These are phyloP conservation scores for Lasioglossum figueresi DNA, from an alignment of 2,888 invertebrate species.

Conservation along the genomic window DNA sequence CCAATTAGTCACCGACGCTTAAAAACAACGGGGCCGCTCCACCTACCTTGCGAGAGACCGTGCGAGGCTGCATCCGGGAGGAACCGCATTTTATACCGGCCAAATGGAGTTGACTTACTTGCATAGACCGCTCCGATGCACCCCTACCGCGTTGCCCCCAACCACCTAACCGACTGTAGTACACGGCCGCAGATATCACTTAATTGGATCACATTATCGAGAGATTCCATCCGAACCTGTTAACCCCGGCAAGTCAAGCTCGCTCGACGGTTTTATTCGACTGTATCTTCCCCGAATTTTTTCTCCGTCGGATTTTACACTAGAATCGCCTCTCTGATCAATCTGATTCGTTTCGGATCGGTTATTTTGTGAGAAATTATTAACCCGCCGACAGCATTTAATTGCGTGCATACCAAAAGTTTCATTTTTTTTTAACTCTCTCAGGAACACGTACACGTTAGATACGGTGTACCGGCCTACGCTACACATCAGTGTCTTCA, in stretches of 20 bases:
- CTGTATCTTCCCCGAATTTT: neutral
- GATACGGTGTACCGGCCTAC: neutral
- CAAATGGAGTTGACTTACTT: constrained; percentile 62
- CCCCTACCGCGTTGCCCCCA: constrained; percentile 21
- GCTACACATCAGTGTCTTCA: neutral
- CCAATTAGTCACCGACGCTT: constrained; percentile 83
- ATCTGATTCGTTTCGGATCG: neutral
- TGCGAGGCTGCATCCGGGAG: constrained; percentile 70
- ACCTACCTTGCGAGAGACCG: constrained; percentile 72
- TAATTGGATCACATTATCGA: constrained; percentile 41
- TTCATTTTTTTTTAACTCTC: neutral
- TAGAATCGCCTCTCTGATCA: neutral
- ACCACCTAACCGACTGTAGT: constrained; percentile 30
- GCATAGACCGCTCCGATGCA: constrained; percentile 46
- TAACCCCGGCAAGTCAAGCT: neutral
- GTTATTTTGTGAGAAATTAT: neutral
- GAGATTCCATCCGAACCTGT: neutral
- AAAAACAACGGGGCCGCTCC: constrained; percentile 82
- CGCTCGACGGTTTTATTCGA: neutral
- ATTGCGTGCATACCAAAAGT: too few relatives aligned
- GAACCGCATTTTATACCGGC: constrained; percentile 75
- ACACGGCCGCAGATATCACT: constrained; percentile 14
- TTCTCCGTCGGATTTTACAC: too few relatives aligned
- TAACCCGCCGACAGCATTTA: too few relatives aligned
- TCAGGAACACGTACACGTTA: neutral